Evolutionary conservation across 1,140 invertebrate genomes (phyloP).

Genomic region (Aricia agestis): DNA sequence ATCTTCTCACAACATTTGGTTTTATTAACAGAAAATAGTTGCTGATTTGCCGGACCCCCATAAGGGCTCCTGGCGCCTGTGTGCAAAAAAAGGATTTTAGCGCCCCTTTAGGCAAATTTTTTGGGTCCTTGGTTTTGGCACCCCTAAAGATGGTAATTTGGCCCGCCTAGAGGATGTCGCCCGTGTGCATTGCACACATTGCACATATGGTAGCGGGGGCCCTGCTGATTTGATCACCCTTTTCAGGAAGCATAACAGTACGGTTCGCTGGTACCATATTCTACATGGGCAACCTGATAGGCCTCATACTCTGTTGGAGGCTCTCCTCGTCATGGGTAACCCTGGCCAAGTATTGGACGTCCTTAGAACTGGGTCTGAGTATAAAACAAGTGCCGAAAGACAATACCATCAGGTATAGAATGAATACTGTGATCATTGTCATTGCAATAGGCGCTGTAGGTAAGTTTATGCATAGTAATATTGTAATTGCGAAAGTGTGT

Average conservation of each 20-base stretch:
- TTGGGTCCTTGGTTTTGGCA: too few species aligned
- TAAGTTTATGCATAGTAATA: conserved; percentile 26
- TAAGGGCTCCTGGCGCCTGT: too few species aligned
- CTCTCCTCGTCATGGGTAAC: conserved; percentile 37
- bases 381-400: conserved; percentile 38
- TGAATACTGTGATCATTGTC: conserved; percentile 32
- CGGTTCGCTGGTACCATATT: conserved; percentile 50
- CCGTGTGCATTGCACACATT: too few species aligned
- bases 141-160: too few species aligned
- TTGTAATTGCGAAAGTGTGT: background rate
- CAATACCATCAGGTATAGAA: conserved; percentile 29
- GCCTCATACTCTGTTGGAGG: conserved; percentile 39
- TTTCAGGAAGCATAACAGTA: conserved; percentile 46
- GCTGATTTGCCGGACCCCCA: too few species aligned
- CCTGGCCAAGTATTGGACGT: conserved; percentile 38
- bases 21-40: too few species aligned
- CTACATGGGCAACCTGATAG: conserved; percentile 40
- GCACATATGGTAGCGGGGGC: too few species aligned
- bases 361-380: conserved; percentile 35
- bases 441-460: conserved; percentile 33
- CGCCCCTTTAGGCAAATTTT: too few species aligned
- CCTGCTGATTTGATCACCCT: background rate
- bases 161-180: too few species aligned
- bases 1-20: too few species aligned
- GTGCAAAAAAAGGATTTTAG: too few species aligned